A percentile compares a stretch with the other conserved stretches of the same genome.
Evolutionary conservation across 2,113 vertebrate species (phyloP).

Genomic region (Saimiri boliviensis): DNA sequence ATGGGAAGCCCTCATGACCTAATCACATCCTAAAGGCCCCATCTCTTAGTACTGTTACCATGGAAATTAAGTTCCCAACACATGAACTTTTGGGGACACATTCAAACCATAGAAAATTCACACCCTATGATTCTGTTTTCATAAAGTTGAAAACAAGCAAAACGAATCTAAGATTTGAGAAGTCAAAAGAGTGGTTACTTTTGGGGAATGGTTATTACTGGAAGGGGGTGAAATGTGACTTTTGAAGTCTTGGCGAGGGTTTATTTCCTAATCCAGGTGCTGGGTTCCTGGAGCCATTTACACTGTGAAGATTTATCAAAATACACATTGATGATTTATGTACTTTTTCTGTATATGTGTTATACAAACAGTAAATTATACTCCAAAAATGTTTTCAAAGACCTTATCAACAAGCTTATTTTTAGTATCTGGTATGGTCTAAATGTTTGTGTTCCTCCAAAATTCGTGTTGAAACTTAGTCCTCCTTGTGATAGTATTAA

Average conservation of each 20-base stretch:
- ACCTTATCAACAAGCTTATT: neutral
- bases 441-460: neutral
- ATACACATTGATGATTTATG: neutral
- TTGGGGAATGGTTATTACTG: too few relatives aligned
- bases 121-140: neutral
- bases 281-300: neutral
- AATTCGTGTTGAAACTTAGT: neutral
- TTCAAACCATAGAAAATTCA: neutral
- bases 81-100: neutral
- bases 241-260: neutral
- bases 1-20: neutral
- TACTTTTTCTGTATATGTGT: neutral
- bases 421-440: neutral
- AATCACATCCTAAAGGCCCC: neutral
- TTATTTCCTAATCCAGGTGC: neutral
- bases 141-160: neutral
- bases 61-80: neutral
- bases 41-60: neutral
- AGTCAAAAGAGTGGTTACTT: neutral
- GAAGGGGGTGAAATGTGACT: neutral
- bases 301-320: neutral
- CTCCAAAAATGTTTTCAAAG: neutral
- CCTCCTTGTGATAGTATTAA: neutral
- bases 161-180: neutral
- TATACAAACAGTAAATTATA: neutral